Percentiles rank a stretch among this genome's conserved stretches.
Conservation (phyloP, 1,140 invertebrate species). For the Tetragonula clypearis region DNA sequence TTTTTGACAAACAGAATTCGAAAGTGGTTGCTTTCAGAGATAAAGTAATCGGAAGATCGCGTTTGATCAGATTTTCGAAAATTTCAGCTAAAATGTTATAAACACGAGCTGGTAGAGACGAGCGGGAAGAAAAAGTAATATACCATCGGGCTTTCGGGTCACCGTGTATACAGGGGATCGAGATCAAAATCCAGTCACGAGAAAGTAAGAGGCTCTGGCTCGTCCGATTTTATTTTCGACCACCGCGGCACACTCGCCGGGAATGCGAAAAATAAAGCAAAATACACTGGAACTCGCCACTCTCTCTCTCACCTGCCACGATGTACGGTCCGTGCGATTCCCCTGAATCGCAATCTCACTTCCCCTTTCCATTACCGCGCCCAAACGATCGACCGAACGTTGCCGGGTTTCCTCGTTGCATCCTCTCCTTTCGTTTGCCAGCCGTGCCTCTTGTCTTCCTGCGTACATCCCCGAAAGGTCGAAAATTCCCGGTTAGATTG, state of each 20-base stretch:
- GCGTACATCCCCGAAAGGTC: background rate
- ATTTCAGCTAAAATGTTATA: background rate
- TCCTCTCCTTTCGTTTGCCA: constrained; percentile 43
- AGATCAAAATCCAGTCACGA: constrained; percentile 46
- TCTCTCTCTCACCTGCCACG: constrained; percentile 57
- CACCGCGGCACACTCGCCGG: constrained; percentile 29
- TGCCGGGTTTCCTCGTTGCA: constrained; percentile 34
- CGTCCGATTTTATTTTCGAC: constrained; percentile 68
- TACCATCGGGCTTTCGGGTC: constrained; percentile 37
- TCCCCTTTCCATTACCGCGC: constrained; percentile 56
- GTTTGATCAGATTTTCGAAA: background rate
- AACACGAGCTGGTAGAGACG: background rate
- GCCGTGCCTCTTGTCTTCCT: background rate
- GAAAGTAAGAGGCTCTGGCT: constrained; percentile 69
- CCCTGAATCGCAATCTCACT: constrained; percentile 37
- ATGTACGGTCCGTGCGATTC: constrained; percentile 16
- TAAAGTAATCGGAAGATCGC: background rate
- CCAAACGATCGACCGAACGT: constrained; percentile 52
- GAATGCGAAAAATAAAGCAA: constrained; percentile 65
- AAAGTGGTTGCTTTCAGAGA: background rate
- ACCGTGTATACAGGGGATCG: constrained; percentile 40
- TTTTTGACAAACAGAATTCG: background rate
- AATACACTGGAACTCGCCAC: constrained; percentile 24
- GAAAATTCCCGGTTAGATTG: background rate
- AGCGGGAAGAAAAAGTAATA: background rate